A percentile compares a stretch with the other conserved stretches of the same genome.
Evolutionary conservation across 2,888 invertebrate genomes (phyloP).

Genomic region (Conchocele bisecta): DNA sequence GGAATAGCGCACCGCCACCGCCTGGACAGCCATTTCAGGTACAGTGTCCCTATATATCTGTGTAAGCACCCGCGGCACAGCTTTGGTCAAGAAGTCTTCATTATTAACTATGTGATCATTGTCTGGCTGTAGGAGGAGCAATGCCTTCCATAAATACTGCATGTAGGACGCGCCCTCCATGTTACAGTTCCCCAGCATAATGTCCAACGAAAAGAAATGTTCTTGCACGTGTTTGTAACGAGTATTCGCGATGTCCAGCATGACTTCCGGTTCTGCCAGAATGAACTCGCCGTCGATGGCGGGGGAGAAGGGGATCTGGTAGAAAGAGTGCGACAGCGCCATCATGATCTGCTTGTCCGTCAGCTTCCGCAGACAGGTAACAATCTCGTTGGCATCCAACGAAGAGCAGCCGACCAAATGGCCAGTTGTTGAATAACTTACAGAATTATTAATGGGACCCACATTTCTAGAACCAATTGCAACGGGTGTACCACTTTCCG

Average conservation of each 20-base stretch:
- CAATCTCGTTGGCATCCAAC: conserved; percentile 5
- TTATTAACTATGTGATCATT: no score
- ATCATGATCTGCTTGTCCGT: conserved; percentile 7
- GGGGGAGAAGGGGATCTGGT: conserved; percentile 27
- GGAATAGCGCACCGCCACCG: conserved; percentile 17
- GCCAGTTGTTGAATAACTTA: conserved; percentile 5
- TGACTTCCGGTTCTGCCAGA: conserved; percentile 12
- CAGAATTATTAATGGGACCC: not conserved
- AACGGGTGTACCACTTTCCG: conserved; percentile 34
- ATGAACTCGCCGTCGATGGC: conserved; percentile 31
- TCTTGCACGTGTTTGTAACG: conserved; percentile 6
- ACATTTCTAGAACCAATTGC: conserved; percentile 2
- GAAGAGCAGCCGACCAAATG: conserved; percentile 19
- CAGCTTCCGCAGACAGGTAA: conserved; percentile 20
- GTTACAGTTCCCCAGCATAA: conserved; percentile 26
- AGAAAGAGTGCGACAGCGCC: conserved; percentile 10
- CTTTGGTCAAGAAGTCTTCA: no score
- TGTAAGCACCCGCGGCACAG: conserved; percentile 15
- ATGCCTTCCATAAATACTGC: conserved; percentile 26
- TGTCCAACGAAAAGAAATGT: conserved; percentile 12
- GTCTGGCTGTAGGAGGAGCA: conserved; percentile 14
- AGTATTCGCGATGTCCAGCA: conserved; percentile 3
- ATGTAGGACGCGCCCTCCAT: conserved; percentile 37
- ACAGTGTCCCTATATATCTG: conserved; percentile 15
- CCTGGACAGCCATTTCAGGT: conserved; percentile 3